phyloP scores from a whole-genome alignment of 30 jellyfish, hydroid and myxozoan genomes.

The Hydractinia symbiolongicarpus region DNA sequence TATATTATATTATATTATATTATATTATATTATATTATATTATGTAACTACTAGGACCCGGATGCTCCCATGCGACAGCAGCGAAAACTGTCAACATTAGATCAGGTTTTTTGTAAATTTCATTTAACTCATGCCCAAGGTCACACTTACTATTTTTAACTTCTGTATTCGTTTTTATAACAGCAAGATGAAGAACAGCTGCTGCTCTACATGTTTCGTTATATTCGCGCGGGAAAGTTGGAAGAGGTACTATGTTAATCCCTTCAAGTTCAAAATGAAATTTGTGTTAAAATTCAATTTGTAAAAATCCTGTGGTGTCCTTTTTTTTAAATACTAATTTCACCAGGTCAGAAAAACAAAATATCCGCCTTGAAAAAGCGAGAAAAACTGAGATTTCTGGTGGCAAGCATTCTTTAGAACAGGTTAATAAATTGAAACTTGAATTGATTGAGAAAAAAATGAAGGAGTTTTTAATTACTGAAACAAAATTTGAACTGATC shows the following conservation, averaged over 20 bases:
- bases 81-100: constrained; percentile 58
- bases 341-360: too few species aligned
- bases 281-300: too few species aligned
- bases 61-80: constrained; percentile 88
- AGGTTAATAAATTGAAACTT: not conserved
- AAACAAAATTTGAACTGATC: too few species aligned
- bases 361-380: too few species aligned
- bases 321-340: too few species aligned
- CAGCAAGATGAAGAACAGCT: constrained; percentile 58
- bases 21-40: too few species aligned
- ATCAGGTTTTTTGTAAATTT: constrained; percentile 25
- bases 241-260: constrained; percentile 38
- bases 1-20: too few species aligned
- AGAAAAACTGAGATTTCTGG: not conserved
- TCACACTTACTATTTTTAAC: too few species aligned
- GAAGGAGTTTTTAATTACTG: too few species aligned
- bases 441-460: not conserved
- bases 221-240: constrained; percentile 74
- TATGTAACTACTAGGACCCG: too few species aligned
- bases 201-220: constrained; percentile 45
- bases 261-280: not conserved
- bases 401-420: not conserved
- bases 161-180: not conserved
- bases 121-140: too few species aligned
- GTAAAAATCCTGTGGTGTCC: too few species aligned